These are phyloP conservation scores for Tortricodes alternella DNA, from an alignment of 2,888 invertebrate genomes.

Conservation along the genomic window DNA sequence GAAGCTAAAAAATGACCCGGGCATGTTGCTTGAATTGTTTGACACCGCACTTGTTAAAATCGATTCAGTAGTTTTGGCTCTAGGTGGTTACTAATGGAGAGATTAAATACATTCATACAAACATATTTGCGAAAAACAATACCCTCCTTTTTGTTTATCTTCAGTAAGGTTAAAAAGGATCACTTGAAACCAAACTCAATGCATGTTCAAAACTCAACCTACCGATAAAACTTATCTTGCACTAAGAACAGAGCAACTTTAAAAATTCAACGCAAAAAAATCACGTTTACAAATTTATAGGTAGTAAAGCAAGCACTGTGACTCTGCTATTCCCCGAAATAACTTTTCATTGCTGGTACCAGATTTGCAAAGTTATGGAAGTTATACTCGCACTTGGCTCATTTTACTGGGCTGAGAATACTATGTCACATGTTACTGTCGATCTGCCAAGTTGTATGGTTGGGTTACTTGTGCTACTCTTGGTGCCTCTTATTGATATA, in stretches of 20 bases:
- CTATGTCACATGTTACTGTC: conserved; percentile 1
- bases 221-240: conserved; percentile 12
- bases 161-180: no score
- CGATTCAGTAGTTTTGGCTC: no score
- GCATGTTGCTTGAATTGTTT: no score
- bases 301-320: conserved; percentile 5
- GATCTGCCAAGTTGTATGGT: neutral
- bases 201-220: neutral
- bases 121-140: no score
- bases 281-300: conserved; percentile 15
- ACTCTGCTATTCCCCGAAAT: conserved; percentile 13
- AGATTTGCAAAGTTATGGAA: conserved; percentile 15
- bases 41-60: no score
- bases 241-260: conserved; percentile 22
- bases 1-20: no score
- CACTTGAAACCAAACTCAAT: no score
- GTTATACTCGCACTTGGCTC: conserved; percentile 8
- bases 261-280: conserved; percentile 17
- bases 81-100: no score
- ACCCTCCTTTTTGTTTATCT: no score
- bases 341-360: conserved; percentile 24
- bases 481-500: no score
- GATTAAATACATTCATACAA: no score
- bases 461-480: no score
- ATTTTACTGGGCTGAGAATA: conserved; percentile 6